These are phyloP conservation scores for Amphiura filiformis DNA, from an alignment of 35 echinoderm and acorn worm genomes.

Conservation along the genomic window DNA sequence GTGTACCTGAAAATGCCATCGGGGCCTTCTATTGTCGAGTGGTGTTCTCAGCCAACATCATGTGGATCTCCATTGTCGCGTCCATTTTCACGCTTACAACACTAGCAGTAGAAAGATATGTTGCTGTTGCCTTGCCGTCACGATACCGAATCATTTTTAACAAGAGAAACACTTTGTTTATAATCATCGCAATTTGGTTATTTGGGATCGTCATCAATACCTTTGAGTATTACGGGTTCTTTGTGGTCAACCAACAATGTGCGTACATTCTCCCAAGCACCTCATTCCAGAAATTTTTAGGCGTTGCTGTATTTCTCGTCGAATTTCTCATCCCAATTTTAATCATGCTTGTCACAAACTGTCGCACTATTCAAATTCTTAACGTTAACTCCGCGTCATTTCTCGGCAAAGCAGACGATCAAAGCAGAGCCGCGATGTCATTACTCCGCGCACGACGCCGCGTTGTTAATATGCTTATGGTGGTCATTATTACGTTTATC, in stretches of 20 bases:
- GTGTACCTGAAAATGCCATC: not conserved
- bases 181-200: slow-evolving; percentile 53
- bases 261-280: slow-evolving; percentile 18
- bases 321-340: slow-evolving; percentile 58
- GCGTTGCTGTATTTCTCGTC: slow-evolving; percentile 42
- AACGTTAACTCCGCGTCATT: not conserved
- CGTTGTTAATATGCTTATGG: slow-evolving; percentile 62
- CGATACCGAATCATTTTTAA: slow-evolving; percentile 40
- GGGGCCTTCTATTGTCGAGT: slow-evolving; percentile 63
- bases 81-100: slow-evolving; percentile 65
- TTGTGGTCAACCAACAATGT: slow-evolving; percentile 8
- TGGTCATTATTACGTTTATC: slow-evolving; percentile 65
- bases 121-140: slow-evolving; percentile 57
- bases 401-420: not conserved
- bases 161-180: slow-evolving; percentile 13
- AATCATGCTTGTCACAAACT: slow-evolving; percentile 56
- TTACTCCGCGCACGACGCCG: slow-evolving; percentile 46
- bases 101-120: slow-evolving; percentile 64
- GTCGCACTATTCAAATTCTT: not conserved
- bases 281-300: slow-evolving; percentile 28
- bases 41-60: slow-evolving; percentile 35
- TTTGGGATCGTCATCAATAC: slow-evolving; percentile 35
- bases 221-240: slow-evolving; percentile 38
- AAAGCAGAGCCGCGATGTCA: not conserved
- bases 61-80: slow-evolving; percentile 79